Evolutionary conservation across 2,113 vertebrate species (phyloP), one percentile per base, ranked within the genome.

Genomic region (Burhinus bistriatus): DNA sequence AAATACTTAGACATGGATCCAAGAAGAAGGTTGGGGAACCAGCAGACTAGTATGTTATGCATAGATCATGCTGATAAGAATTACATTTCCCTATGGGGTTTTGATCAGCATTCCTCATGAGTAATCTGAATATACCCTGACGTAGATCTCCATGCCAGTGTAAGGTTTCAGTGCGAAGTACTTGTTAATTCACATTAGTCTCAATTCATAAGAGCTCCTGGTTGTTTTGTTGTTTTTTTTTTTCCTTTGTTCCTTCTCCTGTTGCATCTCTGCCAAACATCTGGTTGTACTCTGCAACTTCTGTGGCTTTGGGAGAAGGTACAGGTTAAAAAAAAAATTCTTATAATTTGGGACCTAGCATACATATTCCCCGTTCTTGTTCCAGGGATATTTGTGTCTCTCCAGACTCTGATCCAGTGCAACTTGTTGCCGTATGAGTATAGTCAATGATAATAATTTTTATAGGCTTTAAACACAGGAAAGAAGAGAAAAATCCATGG

Each of bases 391-490:
- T 89, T 87, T 81, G 25, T 87, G 9, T 47, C 21, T 92, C n/a
- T 78, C 8, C 34, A 88, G 59, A 78, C 13, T 81, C 23, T 66
- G 25, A 89, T 51, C 20, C 9, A 55, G 30, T 59, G 32, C 23
- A 90, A 65, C 11, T 47, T 51, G 44, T 64, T 87, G 23, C 16
- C 27, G 15, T 38, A 71, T 40, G 47, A 75, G 15, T 62, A 52
- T 6, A 91, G 51, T 21, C 7, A 4, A 65, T 19, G 9, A 86
- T 45, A 86, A 77, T 87, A 68, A n/a, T 87, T 95, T 75, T 45
- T 71, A 29, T 44, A 81, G 23, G 5, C 12, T 89, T 93, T 89
- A 95, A 94, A 52, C 9, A 90, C 18, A 89, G 62, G 70, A 91
- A 45, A 45, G 9, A 62, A 62, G 12, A 54, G 11, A 83, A 80